Evolutionary conservation across 2,888 invertebrate genomes (phyloP), one percentile per base, ranked within the genome.

Genomic region (Criorhina ranunculi): DNA sequence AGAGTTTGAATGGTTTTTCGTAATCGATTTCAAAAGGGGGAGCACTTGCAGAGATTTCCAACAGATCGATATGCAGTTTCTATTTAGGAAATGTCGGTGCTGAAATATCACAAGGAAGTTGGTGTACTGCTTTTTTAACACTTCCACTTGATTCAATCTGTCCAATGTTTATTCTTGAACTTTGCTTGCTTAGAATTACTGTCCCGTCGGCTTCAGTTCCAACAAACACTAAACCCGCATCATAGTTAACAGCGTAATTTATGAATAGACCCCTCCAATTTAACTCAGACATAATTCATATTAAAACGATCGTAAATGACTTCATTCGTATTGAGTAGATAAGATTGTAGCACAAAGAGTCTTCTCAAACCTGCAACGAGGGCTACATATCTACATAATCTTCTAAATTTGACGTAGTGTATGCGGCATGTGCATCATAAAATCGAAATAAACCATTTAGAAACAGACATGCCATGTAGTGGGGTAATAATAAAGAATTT

Each of bases 341-440:
- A 24, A 24, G 24, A 24, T n/a, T 24, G 9, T 35, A 33, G 11
- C n/a, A 19, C 29, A 49, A 66, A 46, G 19, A 46, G 11, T 46
- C 6, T 19, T 15, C 42, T 17, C 42, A 42, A 42, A 15, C 42
- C 5, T 0, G 12, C 15, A 12, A 15, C 2, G 15, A 15, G 2
- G 15, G 55, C 19, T 33, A 33, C 29, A 35, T 31, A 24, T 12
- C 12, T 53, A n/a, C n/a, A n/a, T n/a, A n/a, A n/a, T 31, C 2
- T 46, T 75, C 35, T 24, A 4, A 3, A 64, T 17, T n/a, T 29
- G 42, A 29, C 42, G 44, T 31, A 24, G 31, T 31, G 24, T 33
- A 40, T 46, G 49, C n/a, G n/a, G n/a, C n/a, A n/a, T 12, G 35
- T 40, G n/a, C 76, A 76, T 57, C 49, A 59, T 59, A 49, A 40